Evolutionary conservation across 53 echinoderm and acorn worm genomes (phyloP), one percentile per base, ranked within the genome.

Genomic region (Holothuria leucospilota): DNA sequence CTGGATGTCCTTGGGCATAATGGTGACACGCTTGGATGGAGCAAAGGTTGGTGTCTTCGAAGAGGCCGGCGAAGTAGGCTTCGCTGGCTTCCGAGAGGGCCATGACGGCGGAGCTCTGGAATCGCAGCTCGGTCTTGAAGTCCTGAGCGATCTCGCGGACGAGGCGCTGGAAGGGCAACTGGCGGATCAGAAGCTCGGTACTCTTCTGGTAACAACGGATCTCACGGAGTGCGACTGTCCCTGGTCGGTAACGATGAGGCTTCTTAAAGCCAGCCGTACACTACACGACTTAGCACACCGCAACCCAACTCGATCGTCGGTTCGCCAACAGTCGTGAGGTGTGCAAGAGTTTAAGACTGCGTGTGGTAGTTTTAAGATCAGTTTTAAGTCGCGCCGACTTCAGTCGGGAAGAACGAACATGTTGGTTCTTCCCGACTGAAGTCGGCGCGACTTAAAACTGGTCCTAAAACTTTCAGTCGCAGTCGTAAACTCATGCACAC

Each of bases 1-100:
- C 89, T 96, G 96, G 96, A 96, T 96, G 92, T 96, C 96, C 91
- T 96, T 96, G 46, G 96, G 96, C 96, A 96, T 96, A 92, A 96
- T 96, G 92, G 96, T 96, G 86, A 96, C 96, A 96, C 96, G 96
- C 92, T 96, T 96, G 96, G 94, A 96, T 96, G 90, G 97, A 94
- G 90, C 97, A 96, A 75, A 96, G 81, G 93, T 96, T 96, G 97
- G 97, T 94, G 88, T 96, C 97, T 75, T 96, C 97, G 97, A 96
- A 96, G 68, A 96, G 97, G 70, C 97, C 94, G 90, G 94, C 97
- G 87, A 96, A 66, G 97, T 96, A 96, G 49, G 97, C 94, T 88
- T 96, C 97, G 94, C 96, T 94, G 59, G 96, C 94, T 87, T 94
- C 96, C 84, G 94, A 94, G 41, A 96, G 94, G 59, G 96, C 96